Evolutionary conservation across 2,888 invertebrate genomes (phyloP).

Genomic region (Notodonta dromedarius): DNA sequence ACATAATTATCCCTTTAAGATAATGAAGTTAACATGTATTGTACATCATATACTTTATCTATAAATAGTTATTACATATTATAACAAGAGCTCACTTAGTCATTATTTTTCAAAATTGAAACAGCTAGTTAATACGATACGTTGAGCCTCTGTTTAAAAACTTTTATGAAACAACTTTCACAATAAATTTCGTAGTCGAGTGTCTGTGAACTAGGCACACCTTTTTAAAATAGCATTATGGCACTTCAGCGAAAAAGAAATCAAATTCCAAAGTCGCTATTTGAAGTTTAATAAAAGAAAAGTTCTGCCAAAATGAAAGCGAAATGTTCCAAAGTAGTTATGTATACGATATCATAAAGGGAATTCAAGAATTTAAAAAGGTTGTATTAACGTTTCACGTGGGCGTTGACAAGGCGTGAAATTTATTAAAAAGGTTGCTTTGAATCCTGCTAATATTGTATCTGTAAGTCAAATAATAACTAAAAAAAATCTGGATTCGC

Average conservation of each 20-base stretch:
- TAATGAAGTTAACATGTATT: no score
- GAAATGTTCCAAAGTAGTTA: neutral
- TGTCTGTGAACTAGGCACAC: slow-evolving; percentile 16
- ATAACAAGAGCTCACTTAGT: neutral
- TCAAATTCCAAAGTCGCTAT: slow-evolving; percentile 14
- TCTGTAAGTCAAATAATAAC: no score
- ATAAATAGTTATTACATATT: no score
- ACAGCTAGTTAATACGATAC: slow-evolving; percentile 5
- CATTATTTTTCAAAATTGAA: slow-evolving; percentile 7
- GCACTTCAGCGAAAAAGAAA: slow-evolving; percentile 16
- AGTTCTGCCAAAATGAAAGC: neutral
- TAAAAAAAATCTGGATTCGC: no score
- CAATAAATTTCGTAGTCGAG: slow-evolving; percentile 25
- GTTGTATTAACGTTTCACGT: neutral
- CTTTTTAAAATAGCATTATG: slow-evolving; percentile 20
- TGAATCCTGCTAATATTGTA: neutral
- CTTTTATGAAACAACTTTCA: slow-evolving; percentile 34
- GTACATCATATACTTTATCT: no score
- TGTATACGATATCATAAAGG: slow-evolving; percentile 1
- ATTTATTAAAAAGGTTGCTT: neutral
- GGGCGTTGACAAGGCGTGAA: neutral
- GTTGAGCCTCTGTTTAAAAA: slow-evolving; percentile 14
- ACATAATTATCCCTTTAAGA: no score
- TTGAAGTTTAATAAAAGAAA: slow-evolving; percentile 8
- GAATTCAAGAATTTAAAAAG: neutral